phyloP scores from a whole-genome alignment of 2,113 vertebrate genomes.

The Hemibagrus wyckioides region DNA sequence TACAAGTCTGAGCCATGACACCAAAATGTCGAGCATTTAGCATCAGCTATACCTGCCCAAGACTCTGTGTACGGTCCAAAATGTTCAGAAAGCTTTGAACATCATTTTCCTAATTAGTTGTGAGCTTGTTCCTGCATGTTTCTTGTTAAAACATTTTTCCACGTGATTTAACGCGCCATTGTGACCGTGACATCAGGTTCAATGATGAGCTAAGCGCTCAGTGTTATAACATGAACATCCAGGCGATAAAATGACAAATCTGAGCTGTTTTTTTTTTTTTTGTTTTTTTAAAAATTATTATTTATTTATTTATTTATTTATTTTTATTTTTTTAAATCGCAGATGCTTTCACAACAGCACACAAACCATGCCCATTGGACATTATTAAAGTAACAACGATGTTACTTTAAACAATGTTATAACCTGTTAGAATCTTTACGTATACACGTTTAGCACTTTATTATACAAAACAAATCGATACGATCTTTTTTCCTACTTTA shows the following conservation, averaged over 20 bases:
- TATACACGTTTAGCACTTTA: background rate
- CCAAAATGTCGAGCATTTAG: background rate
- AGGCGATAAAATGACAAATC: background rate
- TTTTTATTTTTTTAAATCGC: too few species aligned
- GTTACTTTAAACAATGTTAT: too few species aligned
- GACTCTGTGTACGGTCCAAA: background rate
- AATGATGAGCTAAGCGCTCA: background rate
- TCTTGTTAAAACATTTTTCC: background rate
- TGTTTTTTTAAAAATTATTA: too few species aligned
- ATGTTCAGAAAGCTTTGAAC: too few species aligned
- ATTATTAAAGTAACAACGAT: too few species aligned
- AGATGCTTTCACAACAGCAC: too few species aligned
- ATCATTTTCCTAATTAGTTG: background rate
- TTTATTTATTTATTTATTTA: too few species aligned
- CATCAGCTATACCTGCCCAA: background rate
- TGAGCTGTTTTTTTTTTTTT: background rate
- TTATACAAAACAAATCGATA: background rate
- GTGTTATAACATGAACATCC: background rate
- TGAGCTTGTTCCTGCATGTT: background rate
- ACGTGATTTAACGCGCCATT: background rate
- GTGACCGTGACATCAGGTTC: background rate
- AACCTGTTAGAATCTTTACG: too few species aligned
- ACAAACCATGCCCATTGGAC: too few species aligned
- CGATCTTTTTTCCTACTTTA: background rate
- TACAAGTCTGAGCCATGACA: background rate